A percentile compares a stretch with the other conserved stretches of the same genome.
These are phyloP conservation scores for Chromobotia macracanthus DNA, from an alignment of 2,797 vertebrate species.

Conservation along the genomic window DNA sequence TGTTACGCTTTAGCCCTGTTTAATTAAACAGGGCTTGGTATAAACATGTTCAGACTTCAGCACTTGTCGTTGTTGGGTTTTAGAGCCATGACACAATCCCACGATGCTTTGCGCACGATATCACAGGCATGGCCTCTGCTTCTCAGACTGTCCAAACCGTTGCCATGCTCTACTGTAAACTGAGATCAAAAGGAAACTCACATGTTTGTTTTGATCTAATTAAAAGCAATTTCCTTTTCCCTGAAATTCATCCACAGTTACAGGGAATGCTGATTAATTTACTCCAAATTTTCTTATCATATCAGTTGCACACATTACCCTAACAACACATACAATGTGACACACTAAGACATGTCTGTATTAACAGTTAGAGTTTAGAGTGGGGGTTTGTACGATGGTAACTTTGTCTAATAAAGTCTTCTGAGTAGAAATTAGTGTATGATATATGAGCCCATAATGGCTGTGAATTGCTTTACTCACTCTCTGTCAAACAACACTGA, in stretches of 20 bases:
- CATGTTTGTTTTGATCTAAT: constrained; percentile 48
- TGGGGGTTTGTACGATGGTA: constrained; percentile 23
- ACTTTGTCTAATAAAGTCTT: constrained; percentile 32
- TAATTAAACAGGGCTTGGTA: neutral
- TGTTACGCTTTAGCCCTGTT: no score
- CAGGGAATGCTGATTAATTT: constrained; percentile 2
- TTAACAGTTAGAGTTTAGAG: neutral
- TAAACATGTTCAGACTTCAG: neutral
- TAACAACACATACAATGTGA: neutral
- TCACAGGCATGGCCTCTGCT: constrained; percentile 5
- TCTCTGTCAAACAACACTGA: constrained; percentile 55
- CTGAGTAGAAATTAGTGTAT: constrained; percentile 48
- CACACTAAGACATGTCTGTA: neutral
- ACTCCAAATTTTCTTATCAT: neutral
- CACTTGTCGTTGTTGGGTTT: neutral
- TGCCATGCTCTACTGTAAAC: constrained; percentile 27
- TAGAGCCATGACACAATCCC: neutral
- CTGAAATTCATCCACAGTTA: constrained; percentile 37
- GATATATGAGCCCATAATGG: constrained; percentile 43
- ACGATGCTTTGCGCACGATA: neutral
- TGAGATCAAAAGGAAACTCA: constrained; percentile 28
- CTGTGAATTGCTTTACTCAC: constrained; percentile 36
- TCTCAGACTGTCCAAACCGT: constrained; percentile 19
- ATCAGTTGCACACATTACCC: constrained; percentile 20
- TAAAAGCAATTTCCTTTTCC: constrained; percentile 41